phyloP scores from a whole-genome alignment of 1,140 invertebrate species.

The Lepidostoma basale region DNA sequence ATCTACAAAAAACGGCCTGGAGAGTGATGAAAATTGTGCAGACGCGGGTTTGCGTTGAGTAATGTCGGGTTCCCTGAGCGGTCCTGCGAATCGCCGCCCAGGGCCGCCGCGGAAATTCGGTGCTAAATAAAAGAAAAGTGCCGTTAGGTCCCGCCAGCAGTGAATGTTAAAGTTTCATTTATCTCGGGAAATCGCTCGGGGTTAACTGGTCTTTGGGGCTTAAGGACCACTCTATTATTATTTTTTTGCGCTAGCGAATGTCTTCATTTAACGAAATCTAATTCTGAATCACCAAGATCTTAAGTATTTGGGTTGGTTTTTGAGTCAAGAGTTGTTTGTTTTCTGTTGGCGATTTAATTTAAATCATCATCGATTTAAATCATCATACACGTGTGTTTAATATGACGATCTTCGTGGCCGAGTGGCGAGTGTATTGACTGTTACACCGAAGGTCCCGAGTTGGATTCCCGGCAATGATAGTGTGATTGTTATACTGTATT shows the following conservation, averaged over 20 bases:
- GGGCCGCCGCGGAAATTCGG: not conserved
- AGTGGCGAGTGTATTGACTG: too few species aligned
- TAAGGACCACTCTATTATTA: conserved; percentile 19
- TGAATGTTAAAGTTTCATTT: conserved; percentile 26
- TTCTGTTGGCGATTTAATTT: too few species aligned
- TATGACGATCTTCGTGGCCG: too few species aligned
- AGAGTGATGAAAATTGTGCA: conserved; percentile 22
- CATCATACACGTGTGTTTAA: too few species aligned
- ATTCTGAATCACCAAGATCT: conserved; percentile 1
- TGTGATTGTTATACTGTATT: too few species aligned
- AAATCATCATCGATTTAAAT: too few species aligned
- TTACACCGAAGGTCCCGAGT: too few species aligned
- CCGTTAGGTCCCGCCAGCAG: conserved; percentile 15
- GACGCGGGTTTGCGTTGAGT: conserved; percentile 12
- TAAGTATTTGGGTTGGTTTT: not conserved
- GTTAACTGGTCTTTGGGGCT: conserved; percentile 16
- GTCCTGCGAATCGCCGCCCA: conserved; percentile 7
- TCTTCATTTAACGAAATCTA: conserved; percentile 18
- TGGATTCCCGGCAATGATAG: too few species aligned
- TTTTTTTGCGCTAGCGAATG: not conserved
- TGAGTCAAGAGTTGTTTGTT: too few species aligned
- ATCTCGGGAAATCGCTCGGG: conserved; percentile 20
- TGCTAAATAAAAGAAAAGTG: conserved; percentile 20
- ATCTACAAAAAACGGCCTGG: not conserved
- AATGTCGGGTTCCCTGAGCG: conserved; percentile 2